phyloP scores from a whole-genome alignment of 2,888 invertebrate species.

The Synergus umbraculus region DNA sequence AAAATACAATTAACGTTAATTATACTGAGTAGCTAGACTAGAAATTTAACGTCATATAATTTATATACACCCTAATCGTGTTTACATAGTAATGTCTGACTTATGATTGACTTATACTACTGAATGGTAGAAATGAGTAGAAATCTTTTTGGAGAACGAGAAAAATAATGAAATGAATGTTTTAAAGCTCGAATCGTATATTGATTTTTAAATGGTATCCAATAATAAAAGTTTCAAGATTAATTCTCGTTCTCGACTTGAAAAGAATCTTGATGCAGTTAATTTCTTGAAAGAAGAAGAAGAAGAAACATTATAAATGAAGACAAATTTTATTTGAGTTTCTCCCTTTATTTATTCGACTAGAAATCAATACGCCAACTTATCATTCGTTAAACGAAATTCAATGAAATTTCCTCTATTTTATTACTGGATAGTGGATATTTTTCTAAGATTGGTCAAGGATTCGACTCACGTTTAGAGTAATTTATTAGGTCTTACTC shows the following conservation, averaged over 20 bases:
- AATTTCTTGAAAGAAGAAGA: not conserved
- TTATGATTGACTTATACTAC: constrained; percentile 12
- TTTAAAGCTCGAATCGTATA: no score
- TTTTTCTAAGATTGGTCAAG: not conserved
- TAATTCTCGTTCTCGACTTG: not conserved
- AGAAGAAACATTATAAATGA: not conserved
- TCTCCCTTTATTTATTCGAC: not conserved
- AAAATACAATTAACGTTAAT: not conserved
- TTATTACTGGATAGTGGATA: not conserved
- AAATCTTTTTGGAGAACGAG: not conserved
- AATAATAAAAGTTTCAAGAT: not conserved
- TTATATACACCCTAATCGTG: not conserved
- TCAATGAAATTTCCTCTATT: not conserved
- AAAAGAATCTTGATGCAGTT: not conserved
- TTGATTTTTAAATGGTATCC: not conserved
- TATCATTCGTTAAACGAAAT: not conserved
- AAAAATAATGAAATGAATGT: not conserved
- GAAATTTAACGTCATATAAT: not conserved
- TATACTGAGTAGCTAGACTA: not conserved
- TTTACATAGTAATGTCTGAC: not conserved
- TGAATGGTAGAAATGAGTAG: not conserved
- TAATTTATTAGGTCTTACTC: constrained; percentile 11
- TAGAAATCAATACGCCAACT: not conserved
- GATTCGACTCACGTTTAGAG: constrained; percentile 3
- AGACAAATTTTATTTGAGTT: not conserved